These are phyloP conservation scores for Drosophila mayaguana DNA, from an alignment of 2,888 invertebrate genomes.

Conservation along the genomic window DNA sequence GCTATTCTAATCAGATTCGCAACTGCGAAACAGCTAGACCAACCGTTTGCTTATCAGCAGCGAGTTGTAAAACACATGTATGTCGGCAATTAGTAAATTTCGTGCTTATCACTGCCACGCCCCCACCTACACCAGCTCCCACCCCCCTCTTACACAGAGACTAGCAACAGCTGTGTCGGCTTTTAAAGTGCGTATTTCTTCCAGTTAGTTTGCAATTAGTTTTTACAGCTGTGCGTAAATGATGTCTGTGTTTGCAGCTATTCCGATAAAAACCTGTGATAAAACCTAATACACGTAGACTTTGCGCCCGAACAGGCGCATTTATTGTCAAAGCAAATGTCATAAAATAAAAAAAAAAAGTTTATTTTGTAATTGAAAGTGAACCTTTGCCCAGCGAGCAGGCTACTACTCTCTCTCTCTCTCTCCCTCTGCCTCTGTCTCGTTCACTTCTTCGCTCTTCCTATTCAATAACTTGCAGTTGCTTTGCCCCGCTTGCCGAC, in stretches of 20 bases:
- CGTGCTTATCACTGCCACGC: constrained; percentile 30
- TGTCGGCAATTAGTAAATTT: constrained; percentile 54
- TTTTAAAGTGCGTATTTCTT: constrained; percentile 13
- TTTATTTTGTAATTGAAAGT: constrained; percentile 40
- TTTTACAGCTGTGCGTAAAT: constrained; percentile 48
- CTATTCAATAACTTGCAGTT: neutral
- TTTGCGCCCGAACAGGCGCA: constrained; percentile 40
- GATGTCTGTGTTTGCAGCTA: constrained; percentile 12
- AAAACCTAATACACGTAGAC: constrained; percentile 42
- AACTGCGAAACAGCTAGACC: constrained; percentile 9
- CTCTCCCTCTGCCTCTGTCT: neutral
- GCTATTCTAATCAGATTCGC: constrained; percentile 51
- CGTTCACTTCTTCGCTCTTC: neutral
- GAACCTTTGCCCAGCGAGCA: constrained; percentile 54
- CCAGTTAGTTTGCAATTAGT: constrained; percentile 31
- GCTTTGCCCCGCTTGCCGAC: constrained; percentile 9
- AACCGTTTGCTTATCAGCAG: constrained; percentile 38
- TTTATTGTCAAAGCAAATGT: constrained; percentile 41
- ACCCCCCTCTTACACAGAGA: neutral
- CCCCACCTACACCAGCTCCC: neutral
- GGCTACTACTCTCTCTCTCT: constrained; percentile 6
- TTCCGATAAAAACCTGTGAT: constrained; percentile 59
- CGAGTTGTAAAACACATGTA: constrained; percentile 54
- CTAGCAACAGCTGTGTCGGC: constrained; percentile 23
- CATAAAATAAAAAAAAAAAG: constrained; percentile 27